These are phyloP conservation scores for Scomber scombrus DNA, from an alignment of 2,113 vertebrate species.

Conservation along the genomic window DNA sequence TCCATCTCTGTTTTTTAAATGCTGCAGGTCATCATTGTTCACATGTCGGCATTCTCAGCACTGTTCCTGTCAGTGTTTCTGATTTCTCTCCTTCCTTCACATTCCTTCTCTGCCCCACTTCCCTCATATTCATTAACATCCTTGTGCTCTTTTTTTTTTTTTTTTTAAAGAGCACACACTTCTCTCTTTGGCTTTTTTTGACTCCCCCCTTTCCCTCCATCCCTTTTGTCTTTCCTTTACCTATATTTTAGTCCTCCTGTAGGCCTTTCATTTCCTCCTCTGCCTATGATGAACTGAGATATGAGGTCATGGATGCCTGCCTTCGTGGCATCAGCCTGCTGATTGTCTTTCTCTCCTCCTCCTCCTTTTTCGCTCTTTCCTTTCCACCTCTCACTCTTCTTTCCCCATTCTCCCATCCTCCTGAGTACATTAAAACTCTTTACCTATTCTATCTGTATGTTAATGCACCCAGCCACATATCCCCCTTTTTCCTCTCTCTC, in stretches of 20 bases:
- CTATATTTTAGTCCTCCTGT: constrained; percentile 60
- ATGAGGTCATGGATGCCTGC: constrained; percentile 89
- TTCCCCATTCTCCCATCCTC: constrained; percentile 82
- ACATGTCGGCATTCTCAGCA: background rate
- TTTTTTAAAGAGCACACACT: too few relatives aligned
- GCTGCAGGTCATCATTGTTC: constrained; percentile 3
- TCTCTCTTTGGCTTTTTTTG: constrained; percentile 33
- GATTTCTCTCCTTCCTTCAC: constrained; percentile 64
- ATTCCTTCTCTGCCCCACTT: constrained; percentile 40
- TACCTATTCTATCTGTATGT: constrained; percentile 99
- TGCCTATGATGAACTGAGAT: constrained; percentile 69
- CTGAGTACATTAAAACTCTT: constrained; percentile 96
- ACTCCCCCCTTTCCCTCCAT: background rate
- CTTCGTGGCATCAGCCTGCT: constrained; percentile 87
- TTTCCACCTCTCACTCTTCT: constrained; percentile 72
- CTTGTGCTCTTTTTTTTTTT: constrained; percentile 33
- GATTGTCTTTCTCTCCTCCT: constrained; percentile 88
- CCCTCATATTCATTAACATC: constrained; percentile 40
- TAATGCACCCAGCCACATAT: constrained; percentile 90
- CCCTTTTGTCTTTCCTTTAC: constrained; percentile 49
- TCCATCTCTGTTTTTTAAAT: background rate
- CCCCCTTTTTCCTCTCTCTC: constrained; percentile 55
- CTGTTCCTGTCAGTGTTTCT: constrained; percentile 13
- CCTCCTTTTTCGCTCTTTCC: constrained; percentile 61
- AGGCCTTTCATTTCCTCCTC: constrained; percentile 65